Percentiles rank a stretch among this genome's conserved stretches.
Evolutionary conservation across 2,797 vertebrate species (phyloP).

Genomic region (Nyctalus aviator): DNA sequence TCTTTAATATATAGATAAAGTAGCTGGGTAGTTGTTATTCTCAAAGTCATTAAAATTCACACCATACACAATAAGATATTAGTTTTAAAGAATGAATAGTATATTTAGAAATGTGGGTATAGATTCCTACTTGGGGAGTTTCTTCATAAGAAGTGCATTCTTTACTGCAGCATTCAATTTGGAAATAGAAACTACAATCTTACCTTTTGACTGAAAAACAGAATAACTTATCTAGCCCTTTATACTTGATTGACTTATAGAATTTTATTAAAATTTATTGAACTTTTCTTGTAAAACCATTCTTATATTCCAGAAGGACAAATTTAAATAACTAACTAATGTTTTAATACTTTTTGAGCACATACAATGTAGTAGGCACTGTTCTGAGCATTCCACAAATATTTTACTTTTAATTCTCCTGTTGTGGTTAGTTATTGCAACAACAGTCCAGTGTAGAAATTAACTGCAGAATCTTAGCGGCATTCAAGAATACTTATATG

Average conservation of each 20-base stretch:
- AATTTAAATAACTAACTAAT: background rate
- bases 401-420: background rate
- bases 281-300: background rate
- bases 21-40: background rate
- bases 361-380: fast-evolving
- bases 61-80: background rate
- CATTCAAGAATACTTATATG: background rate
- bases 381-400: background rate
- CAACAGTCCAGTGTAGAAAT: background rate
- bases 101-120: background rate
- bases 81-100: background rate
- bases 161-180: background rate
- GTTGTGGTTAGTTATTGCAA: background rate
- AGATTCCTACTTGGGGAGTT: background rate
- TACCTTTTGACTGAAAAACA: background rate
- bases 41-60: background rate
- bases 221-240: background rate
- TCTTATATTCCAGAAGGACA: background rate
- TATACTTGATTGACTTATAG: background rate
- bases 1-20: background rate
- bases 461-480: background rate
- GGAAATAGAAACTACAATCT: background rate
- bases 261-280: background rate
- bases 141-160: background rate
- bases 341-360: background rate